Base-by-base conservation (phyloP, 2,113 vertebrate species). In the Sylvilagus bachmani region DNA sequence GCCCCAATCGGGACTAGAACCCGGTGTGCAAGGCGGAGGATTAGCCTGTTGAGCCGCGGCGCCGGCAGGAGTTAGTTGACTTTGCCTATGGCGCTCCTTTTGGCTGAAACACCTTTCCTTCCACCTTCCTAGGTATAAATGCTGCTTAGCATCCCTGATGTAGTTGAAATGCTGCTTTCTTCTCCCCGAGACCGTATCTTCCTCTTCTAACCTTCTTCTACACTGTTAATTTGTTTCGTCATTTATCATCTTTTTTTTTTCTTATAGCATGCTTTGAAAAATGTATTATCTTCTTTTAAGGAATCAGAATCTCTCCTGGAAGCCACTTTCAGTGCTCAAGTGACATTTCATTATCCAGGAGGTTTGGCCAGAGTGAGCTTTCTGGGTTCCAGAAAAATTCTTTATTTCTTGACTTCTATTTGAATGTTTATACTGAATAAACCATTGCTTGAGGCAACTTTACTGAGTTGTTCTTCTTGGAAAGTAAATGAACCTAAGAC, bases 401-500 rank as follows among this genome's bases (percentile, higher is more conserved):
- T 90, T 64, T 73, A 49, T 74, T 31, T 79, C 38, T 78, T 89
- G 33, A 24, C 80, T 86, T 86, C 27, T 90, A 27, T 75, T 86
- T 49, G 29, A 10, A 22, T 44, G 16, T 22, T n/a, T 27, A 16
- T 8, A 58, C 55, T 66, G 55, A 49, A 36, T 49, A 66, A 29
- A 33, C 29, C 62, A 14, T 66, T 38, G 44, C 44, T n/a, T 13
- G 3, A 61, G 78, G 31, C 33, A 73, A 27, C 78, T 94, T 58
- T 77, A 83, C 36, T 64, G 81, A 75, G 44, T 55, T 29, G 86
- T 6, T 62, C 16, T 86, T 86, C 55, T 62, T 64, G 83, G 81
- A 84, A 71, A 78, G 24, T n/a, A 77, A 77, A 91, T 90, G 49
- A 93, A 70, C 25, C 31, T 29, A 38, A 93, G 78, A 33, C 12